Conservation (phyloP, 2,797 vertebrate species). For the Adelosebastes latens region DNA sequence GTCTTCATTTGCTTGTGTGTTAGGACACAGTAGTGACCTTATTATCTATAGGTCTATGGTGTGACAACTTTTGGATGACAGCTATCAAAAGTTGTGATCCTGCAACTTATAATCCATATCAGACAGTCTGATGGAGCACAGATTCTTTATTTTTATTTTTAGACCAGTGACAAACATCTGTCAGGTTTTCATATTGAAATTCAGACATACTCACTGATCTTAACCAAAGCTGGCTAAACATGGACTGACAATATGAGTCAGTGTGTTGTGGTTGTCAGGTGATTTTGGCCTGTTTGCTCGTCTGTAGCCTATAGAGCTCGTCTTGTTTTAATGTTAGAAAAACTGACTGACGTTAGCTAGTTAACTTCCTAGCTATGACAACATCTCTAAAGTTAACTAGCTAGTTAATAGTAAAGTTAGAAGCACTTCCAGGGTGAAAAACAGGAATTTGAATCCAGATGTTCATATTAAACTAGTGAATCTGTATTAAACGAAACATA, state of each 20-base stretch:
- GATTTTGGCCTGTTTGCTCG: neutral
- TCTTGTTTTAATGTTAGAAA: neutral
- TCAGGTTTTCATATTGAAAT: neutral
- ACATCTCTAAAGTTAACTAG: neutral
- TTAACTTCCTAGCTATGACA: neutral
- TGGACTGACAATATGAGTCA: fast-evolving
- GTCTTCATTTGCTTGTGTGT: neutral
- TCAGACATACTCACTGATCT: neutral
- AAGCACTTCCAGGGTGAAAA: neutral
- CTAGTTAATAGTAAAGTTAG: fast-evolving
- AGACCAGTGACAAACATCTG: neutral
- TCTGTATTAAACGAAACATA: neutral
- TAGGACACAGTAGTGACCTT: neutral
- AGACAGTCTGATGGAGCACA: neutral
- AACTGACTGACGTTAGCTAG: neutral
- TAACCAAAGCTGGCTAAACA: neutral
- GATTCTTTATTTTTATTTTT: no score
- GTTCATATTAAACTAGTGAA: neutral
- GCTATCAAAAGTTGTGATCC: neutral
- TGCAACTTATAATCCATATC: no score
- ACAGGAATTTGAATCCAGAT: neutral
- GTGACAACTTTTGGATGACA: neutral
- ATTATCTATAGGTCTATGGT: neutral
- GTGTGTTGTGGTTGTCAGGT: neutral
- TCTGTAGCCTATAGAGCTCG: neutral